Evolutionary conservation across 2,113 vertebrate genomes (phyloP).

Genomic region (Callospermophilus lateralis): DNA sequence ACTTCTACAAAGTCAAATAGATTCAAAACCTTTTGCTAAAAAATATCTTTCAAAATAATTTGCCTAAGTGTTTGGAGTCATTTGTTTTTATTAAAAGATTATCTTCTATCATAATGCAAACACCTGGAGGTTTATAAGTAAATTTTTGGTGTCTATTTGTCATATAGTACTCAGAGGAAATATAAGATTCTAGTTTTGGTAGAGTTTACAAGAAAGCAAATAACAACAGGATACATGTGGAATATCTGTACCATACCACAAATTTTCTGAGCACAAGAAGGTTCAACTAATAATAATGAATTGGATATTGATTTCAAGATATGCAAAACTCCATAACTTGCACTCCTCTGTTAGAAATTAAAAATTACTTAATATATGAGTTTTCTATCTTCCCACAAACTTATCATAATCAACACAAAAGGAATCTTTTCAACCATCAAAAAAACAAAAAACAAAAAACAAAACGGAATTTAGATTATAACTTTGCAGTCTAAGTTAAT

Average conservation of each 20-base stretch:
- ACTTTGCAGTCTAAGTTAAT: not conserved
- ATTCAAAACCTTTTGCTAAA: not conserved
- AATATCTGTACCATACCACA: not conserved
- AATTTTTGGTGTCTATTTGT: not conserved
- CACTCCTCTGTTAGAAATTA: not conserved
- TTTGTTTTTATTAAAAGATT: constrained; percentile 29
- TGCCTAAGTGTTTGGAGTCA: not conserved
- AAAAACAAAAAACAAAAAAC: not conserved
- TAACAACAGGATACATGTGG: not conserved
- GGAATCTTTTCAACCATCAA: not conserved
- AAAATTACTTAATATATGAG: not conserved
- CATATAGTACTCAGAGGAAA: not conserved
- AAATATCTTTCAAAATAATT: not conserved
- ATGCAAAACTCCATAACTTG: not conserved
- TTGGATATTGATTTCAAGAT: not conserved
- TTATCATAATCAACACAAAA: not conserved
- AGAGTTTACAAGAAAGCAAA: not conserved
- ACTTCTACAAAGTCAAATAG: constrained; percentile 34
- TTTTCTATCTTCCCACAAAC: not conserved
- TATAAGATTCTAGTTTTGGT: not conserved
- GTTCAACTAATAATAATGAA: not conserved
- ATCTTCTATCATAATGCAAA: not conserved
- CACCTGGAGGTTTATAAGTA: not conserved
- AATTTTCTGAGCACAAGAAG: not conserved
- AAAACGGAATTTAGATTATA: not conserved